Conservation (phyloP, 2,113 vertebrate genomes). For the Plestiodon gilberti region DNA sequence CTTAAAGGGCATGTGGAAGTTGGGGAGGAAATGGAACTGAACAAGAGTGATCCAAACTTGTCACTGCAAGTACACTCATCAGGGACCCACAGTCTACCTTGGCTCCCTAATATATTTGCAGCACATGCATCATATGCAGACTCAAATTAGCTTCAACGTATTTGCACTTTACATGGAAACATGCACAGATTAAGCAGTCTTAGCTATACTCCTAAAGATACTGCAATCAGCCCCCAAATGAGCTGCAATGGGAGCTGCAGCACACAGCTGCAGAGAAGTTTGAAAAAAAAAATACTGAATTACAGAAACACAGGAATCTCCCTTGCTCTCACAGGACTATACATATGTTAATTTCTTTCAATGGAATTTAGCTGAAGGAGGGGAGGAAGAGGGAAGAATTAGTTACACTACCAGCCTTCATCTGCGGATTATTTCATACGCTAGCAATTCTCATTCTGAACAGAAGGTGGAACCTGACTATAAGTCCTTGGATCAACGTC, state of each 20-base stretch:
- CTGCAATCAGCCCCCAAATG: not conserved
- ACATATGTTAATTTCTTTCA: not conserved
- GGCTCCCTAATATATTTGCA: not conserved
- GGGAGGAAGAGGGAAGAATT: not conserved
- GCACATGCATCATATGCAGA: not conserved
- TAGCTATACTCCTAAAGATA: not conserved
- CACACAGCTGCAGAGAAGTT: not conserved
- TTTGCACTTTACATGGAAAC: not conserved
- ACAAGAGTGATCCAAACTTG: not conserved
- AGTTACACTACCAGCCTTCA: fast-evolving
- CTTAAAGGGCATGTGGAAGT: too few relatives aligned
- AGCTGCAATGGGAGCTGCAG: too few relatives aligned
- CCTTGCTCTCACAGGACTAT: not conserved
- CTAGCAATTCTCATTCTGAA: conserved; percentile 25
- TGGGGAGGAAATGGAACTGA: too few relatives aligned
- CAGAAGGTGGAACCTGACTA: conserved; percentile 27
- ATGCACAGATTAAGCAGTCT: not conserved
- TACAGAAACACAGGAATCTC: not conserved
- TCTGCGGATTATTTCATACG: not conserved
- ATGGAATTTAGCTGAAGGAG: not conserved
- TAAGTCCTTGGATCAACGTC: not conserved
- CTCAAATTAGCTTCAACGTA: not conserved
- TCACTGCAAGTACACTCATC: not conserved
- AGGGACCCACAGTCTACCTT: too few relatives aligned
- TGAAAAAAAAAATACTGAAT: not conserved